Evolutionary conservation across 2,888 invertebrate genomes (phyloP).

Genomic region (Mythimna loreyi): DNA sequence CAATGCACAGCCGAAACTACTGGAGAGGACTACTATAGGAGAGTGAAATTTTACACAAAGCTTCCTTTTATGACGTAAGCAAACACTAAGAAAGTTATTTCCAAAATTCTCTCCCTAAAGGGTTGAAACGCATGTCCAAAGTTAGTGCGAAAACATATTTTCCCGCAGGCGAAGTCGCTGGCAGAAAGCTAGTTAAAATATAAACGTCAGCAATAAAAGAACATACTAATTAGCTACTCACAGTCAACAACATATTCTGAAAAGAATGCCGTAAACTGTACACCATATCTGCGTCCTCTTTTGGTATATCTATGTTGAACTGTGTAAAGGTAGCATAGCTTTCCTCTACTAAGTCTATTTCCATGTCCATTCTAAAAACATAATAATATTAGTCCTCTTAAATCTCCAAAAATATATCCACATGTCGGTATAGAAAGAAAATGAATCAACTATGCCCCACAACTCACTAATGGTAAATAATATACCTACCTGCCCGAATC

Average conservation of each 20-base stretch:
- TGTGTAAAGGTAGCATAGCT: constrained; percentile 93
- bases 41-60: no score
- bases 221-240: constrained; percentile 78
- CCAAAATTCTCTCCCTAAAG: no score
- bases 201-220: background rate
- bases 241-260: constrained; percentile 93
- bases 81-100: no score
- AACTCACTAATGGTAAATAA: background rate
- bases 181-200: no score
- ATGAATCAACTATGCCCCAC: background rate
- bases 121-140: no score
- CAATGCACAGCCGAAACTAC: no score
- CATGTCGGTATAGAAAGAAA: background rate
- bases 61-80: no score
- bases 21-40: no score
- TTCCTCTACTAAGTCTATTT: constrained; percentile 94
- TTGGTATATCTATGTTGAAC: constrained; percentile 93
- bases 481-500: no score
- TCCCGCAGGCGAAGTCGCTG: no score
- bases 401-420: background rate
- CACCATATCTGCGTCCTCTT: constrained; percentile 95
- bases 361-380: constrained; percentile 93
- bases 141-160: no score
- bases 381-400: background rate
- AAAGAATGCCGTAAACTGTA: constrained; percentile 95